A percentile compares a stretch with the other conserved stretches of the same genome.
These are phyloP conservation scores for Leptarthrus brevirostris DNA, from an alignment of 2,888 invertebrate genomes.

Conservation along the genomic window DNA sequence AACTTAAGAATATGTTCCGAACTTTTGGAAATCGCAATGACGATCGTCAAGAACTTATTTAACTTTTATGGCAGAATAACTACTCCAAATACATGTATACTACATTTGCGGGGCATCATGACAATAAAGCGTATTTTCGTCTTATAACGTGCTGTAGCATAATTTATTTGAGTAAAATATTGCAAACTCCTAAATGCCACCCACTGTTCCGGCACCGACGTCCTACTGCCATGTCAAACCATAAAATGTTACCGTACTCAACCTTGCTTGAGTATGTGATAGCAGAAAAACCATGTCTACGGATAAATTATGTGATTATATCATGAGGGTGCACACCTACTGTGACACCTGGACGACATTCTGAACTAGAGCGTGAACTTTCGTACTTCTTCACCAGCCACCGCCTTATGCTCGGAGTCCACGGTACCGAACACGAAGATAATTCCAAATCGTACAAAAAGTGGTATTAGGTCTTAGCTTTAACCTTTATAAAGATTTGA, in stretches of 20 bases:
- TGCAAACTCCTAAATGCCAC: constrained; percentile 37
- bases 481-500: constrained; percentile 47
- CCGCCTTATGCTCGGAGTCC: constrained; percentile 13
- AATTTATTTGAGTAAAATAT: constrained; percentile 39
- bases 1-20: too few species aligned
- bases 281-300: constrained; percentile 49
- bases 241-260: constrained; percentile 49
- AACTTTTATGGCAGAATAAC: too few species aligned
- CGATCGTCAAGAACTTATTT: too few species aligned
- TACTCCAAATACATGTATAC: too few species aligned
- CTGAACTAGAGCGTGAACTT: constrained; percentile 53
- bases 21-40: too few species aligned
- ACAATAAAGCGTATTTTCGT: constrained; percentile 22
- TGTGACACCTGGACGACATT: constrained; percentile 53
- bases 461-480: constrained; percentile 46
- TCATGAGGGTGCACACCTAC: constrained; percentile 52
- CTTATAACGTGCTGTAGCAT: constrained; percentile 24
- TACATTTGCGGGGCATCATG: too few species aligned
- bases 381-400: neutral
- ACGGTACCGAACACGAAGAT: constrained; percentile 37
- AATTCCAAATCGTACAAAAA: constrained; percentile 49
- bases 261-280: constrained; percentile 44
- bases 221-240: constrained; percentile 45
- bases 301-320: constrained; percentile 54
- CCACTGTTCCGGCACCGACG: constrained; percentile 14